Evolutionary conservation across 2,113 vertebrate species (phyloP).

Genomic region (Piprites chloris): DNA sequence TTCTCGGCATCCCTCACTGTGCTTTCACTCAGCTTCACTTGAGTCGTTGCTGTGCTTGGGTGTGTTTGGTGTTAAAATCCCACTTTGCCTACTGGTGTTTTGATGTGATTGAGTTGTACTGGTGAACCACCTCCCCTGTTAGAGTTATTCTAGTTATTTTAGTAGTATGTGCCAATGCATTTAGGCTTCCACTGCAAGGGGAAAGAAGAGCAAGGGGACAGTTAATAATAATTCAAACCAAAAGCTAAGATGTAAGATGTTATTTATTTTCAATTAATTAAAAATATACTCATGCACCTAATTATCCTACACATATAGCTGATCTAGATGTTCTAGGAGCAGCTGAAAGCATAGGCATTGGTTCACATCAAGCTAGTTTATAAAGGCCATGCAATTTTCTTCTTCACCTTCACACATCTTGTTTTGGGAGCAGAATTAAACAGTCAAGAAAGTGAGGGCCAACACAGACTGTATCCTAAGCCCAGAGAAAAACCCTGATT

Average conservation of each 20-base stretch:
- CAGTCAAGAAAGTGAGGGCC: not conserved
- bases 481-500: not conserved
- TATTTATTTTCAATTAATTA: not conserved
- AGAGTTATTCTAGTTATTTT: not conserved
- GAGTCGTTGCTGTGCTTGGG: not conserved
- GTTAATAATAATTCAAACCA: not conserved
- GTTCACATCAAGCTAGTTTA: not conserved
- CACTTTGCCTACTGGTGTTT: not conserved
- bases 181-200: not conserved
- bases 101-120: accelerated
- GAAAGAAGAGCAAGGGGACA: not conserved
- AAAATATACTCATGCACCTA: not conserved
- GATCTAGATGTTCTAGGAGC: not conserved
- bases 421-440: not conserved
- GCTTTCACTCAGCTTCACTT: not conserved
- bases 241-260: not conserved
- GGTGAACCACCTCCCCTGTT: not conserved
- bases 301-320: not conserved
- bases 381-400: not conserved
- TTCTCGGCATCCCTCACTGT: not conserved
- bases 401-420: not conserved
- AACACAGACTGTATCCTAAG: not conserved
- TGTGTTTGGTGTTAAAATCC: not conserved
- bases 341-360: not conserved
- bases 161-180: not conserved